Conservation (phyloP, 2,797 vertebrate species). For the Chloroceryle amazona region DNA sequence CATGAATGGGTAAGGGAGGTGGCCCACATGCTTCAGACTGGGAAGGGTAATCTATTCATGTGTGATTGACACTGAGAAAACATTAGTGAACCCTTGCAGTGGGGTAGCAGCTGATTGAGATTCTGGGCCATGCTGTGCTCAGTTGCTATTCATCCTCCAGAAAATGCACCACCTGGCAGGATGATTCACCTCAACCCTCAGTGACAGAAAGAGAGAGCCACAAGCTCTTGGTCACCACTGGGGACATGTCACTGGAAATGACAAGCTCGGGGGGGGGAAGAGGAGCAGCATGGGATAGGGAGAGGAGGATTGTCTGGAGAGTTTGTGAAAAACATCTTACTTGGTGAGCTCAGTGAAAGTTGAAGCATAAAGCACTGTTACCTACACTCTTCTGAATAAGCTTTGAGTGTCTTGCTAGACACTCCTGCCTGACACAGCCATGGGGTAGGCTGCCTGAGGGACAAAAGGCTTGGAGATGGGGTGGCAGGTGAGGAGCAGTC, state of each 20-base stretch:
- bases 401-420: accelerated
- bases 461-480: background rate
- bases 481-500: background rate
- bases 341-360: background rate
- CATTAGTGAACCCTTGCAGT: background rate
- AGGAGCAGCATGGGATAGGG: background rate
- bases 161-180: background rate
- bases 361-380: background rate
- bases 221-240: background rate
- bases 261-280: background rate
- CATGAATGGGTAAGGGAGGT: background rate
- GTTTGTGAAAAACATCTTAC: background rate
- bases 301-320: background rate
- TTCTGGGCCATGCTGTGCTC: background rate
- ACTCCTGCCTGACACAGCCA: background rate
- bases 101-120: background rate
- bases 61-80: background rate
- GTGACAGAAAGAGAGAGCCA: background rate
- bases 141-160: background rate
- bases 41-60: background rate
- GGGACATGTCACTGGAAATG: background rate
- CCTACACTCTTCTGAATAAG: background rate
- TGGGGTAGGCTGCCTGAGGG: background rate
- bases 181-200: background rate
- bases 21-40: background rate